A percentile compares a stretch with the other conserved stretches of the same genome.
Evolutionary conservation across 2,888 invertebrate genomes (phyloP).

Genomic region (Melanotus villosus): DNA sequence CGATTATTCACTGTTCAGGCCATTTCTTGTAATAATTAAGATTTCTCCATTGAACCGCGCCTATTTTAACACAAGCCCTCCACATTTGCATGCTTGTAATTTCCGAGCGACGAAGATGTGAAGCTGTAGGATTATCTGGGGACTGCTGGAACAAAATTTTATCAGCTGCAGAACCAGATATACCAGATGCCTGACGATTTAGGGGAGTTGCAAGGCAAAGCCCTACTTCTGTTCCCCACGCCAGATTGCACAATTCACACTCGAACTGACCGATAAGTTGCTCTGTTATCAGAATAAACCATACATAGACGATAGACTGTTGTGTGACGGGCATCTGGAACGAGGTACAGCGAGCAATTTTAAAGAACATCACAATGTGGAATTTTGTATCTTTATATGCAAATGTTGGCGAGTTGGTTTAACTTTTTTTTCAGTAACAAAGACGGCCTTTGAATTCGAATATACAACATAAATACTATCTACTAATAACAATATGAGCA

Average conservation of each 20-base stretch:
- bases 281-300: constrained; percentile 26
- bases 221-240: constrained; percentile 22
- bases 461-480: too few species aligned
- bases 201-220: constrained; percentile 22
- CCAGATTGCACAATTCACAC: constrained; percentile 36
- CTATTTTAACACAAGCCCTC: too few species aligned
- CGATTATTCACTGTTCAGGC: too few species aligned
- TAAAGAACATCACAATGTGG: too few species aligned
- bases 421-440: too few species aligned
- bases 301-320: too few species aligned
- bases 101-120: background rate
- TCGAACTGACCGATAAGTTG: constrained; percentile 35
- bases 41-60: too few species aligned
- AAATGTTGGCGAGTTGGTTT: too few species aligned
- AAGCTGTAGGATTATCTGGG: background rate
- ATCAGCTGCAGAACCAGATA: constrained; percentile 34
- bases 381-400: too few species aligned
- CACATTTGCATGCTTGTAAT: too few species aligned
- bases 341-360: background rate
- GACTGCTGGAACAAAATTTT: constrained; percentile 14
- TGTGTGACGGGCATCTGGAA: constrained; percentile 9
- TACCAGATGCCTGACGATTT: constrained; percentile 33
- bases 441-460: too few species aligned
- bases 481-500: background rate
- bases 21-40: too few species aligned